Base-by-base conservation (phyloP, 2,888 invertebrate genomes). In the Cremastobaeus sp. region DNA sequence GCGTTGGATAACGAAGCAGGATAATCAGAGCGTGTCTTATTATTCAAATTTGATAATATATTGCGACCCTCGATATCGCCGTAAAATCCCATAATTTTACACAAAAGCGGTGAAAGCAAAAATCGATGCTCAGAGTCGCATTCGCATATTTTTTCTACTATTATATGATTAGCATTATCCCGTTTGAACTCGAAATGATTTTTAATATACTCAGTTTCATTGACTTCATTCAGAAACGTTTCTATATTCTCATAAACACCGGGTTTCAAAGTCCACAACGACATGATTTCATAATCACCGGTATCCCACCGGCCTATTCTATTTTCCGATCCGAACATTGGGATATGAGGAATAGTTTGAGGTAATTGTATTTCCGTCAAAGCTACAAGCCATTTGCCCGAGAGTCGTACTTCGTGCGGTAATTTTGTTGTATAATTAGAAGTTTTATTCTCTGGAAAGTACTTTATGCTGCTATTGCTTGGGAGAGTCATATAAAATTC, bases 371-470 rank as follows among this genome's bases (percentile, higher is more conserved):
- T 43, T 14, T 43, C 25, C 1, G 43, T 43, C 14, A 43, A 25
- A 1, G 43, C 43, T 2, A 47, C 47, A 4, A 3, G 3, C 47
- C 47, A 47, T 3, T 47, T 32, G 0, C 47, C 47, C 0, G 14
- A 9, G 8, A 45, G 28, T 2, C 17, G 6, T 9, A 25, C 5
- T 1, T 3, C 76, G 15, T 5, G 77, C 77, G 1, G 77, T 77
- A 55, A 78, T 79, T 47, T 15, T 18, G 32, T 12, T 0, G 32
- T 47, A 11, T 30, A 47, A 3, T 6, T 3, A 62, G 80, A 81
- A 2, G 80, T 80, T 6, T 76, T 76, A 5, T 47, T 47, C 15
- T 47, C 12, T n/a, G 47, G 47, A 30, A 47, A 47, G n/a, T 21
- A 5, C 3, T n/a, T 6, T 32, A 32, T 17, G 12, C 30, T 47